Percentiles rank a stretch among this genome's conserved stretches.
Evolutionary conservation across 2,888 invertebrate genomes (phyloP).

Genomic region (Cynaeus angustus): DNA sequence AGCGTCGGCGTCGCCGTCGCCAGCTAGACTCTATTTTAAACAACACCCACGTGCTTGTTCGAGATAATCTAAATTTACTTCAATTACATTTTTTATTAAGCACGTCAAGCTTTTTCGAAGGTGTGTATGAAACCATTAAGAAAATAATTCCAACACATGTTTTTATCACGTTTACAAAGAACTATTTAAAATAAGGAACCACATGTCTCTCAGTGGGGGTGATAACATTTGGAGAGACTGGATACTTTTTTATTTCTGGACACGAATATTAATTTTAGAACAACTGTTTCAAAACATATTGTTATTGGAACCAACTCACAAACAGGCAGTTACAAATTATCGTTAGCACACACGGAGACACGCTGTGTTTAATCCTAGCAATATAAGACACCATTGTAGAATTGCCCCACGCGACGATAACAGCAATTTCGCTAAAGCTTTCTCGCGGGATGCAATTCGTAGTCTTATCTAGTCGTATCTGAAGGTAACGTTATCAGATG

Average conservation of each 20-base stretch:
- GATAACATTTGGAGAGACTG: slow-evolving; percentile 14
- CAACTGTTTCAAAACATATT: slow-evolving; percentile 20
- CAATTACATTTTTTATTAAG: slow-evolving; percentile 51
- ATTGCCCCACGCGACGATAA: too few species aligned
- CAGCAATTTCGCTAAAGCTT: too few species aligned
- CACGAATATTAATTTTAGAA: slow-evolving; percentile 21
- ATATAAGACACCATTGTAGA: too few species aligned
- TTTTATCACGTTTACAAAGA: background rate
- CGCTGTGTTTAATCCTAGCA: background rate
- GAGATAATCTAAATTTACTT: slow-evolving; percentile 48
- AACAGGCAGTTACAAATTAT: slow-evolving; percentile 10
- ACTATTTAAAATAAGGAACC: slow-evolving; percentile 18
- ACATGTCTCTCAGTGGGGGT: slow-evolving; percentile 34
- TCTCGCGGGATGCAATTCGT: too few species aligned
- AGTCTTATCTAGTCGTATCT: too few species aligned
- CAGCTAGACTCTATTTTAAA: slow-evolving; percentile 52
- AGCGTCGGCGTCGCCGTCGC: slow-evolving; percentile 49
- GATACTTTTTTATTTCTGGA: background rate
- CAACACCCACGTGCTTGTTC: slow-evolving; percentile 49
- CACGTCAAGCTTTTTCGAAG: slow-evolving; percentile 7
- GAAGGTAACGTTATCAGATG: too few species aligned
- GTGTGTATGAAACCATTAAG: slow-evolving; percentile 9
- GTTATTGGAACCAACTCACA: slow-evolving; percentile 13
- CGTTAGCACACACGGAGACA: background rate
- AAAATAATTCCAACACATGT: slow-evolving; percentile 35